phyloP scores from a whole-genome alignment of 2,888 invertebrate genomes.

The Caenorhabditis virilis region DNA sequence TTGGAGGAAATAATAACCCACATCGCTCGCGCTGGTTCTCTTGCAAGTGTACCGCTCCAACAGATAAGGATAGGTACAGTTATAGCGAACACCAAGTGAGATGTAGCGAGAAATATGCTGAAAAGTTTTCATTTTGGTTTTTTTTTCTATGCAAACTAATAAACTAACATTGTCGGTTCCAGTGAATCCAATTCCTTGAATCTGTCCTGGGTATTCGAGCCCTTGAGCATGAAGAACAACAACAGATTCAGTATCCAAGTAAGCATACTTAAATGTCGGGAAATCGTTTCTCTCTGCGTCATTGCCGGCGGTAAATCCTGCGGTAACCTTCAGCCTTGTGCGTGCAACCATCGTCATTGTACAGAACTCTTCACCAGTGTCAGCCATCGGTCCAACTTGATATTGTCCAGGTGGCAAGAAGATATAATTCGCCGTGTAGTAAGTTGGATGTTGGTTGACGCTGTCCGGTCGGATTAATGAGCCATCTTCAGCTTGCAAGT shows the following conservation, averaged over 20 bases:
- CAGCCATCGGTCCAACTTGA: slow-evolving; percentile 35
- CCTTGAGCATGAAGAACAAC: slow-evolving; percentile 33
- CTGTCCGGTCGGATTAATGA: slow-evolving; percentile 11
- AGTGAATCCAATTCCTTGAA: slow-evolving; percentile 41
- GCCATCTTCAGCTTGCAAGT: slow-evolving; percentile 39
- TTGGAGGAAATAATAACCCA: slow-evolving; percentile 36
- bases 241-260: slow-evolving; percentile 28
- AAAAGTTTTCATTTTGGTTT: too few relatives aligned
- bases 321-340: slow-evolving; percentile 34
- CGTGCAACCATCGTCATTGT: slow-evolving; percentile 33
- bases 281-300: slow-evolving; percentile 40
- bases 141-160: too few relatives aligned
- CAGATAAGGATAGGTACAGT: slow-evolving; percentile 51
- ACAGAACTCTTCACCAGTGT: slow-evolving; percentile 33
- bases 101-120: slow-evolving; percentile 38
- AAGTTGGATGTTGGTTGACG: slow-evolving; percentile 1
- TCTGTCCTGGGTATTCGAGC: slow-evolving; percentile 34
- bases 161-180: slow-evolving; percentile 31
- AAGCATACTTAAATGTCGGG: slow-evolving; percentile 31
- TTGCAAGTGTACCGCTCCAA: slow-evolving; percentile 44
- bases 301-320: slow-evolving; percentile 40
- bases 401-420: slow-evolving; percentile 39
- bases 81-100: slow-evolving; percentile 43
- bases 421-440: slow-evolving; percentile 14
- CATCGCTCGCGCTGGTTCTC: slow-evolving; percentile 26